Conservation (phyloP, 2,888 invertebrate genomes). For the Amorpha juglandis region DNA sequence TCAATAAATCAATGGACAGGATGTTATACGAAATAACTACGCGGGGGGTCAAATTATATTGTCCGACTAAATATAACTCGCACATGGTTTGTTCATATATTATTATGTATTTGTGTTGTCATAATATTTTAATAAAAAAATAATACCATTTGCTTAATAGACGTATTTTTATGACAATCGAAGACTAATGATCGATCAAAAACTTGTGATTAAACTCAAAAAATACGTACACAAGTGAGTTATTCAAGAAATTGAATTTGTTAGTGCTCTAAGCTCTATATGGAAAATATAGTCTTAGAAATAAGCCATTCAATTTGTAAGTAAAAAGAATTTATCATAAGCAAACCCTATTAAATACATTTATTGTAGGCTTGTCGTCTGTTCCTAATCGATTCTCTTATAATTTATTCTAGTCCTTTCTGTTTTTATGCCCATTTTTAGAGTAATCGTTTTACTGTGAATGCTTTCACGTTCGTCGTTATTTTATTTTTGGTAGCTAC, state of each 20-base stretch:
- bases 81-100: not conserved
- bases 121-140: no score
- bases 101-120: no score
- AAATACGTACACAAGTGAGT: no score
- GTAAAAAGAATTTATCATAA: no score
- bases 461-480: conserved; percentile 8
- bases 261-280: no score
- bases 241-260: no score
- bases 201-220: no score
- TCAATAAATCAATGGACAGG: conserved; percentile 21
- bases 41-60: conserved; percentile 57
- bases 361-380: not conserved
- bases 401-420: not conserved
- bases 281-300: no score
- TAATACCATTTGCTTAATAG: no score
- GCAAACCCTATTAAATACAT: not conserved
- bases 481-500: not conserved
- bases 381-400: not conserved
- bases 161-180: no score
- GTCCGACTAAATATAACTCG: not conserved
- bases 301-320: no score
- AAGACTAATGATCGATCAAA: no score
- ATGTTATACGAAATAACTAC: conserved; percentile 37
- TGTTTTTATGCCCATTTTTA: not conserved
- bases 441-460: conserved; percentile 8